Conservation (phyloP, 2,888 invertebrate genomes). For the Alloscopus bannaensis region DNA sequence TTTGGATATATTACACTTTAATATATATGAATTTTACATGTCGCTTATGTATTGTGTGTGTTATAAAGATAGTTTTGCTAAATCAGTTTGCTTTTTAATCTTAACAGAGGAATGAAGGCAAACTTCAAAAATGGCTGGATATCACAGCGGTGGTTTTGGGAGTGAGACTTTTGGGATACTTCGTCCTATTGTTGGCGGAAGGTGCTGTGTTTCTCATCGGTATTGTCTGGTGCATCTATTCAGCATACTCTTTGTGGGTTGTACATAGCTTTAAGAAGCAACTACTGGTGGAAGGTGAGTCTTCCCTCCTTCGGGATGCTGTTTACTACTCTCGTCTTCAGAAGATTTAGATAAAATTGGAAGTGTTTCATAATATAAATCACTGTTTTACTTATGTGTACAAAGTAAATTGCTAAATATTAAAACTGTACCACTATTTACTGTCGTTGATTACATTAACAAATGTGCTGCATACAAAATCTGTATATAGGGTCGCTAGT, state of each 20-base stretch:
- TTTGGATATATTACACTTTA: no score
- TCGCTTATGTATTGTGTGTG: not conserved
- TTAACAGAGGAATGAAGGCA: constrained; percentile 64
- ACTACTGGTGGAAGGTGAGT: constrained; percentile 33
- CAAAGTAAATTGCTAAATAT: no score
- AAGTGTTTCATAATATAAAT: no score
- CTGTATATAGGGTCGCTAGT: no score
- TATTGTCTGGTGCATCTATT: constrained; percentile 34
- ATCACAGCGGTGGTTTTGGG: constrained; percentile 53
- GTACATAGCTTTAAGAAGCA: constrained; percentile 40
- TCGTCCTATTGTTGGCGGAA: constrained; percentile 27
- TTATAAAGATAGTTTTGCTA: not conserved
- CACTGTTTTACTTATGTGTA: no score
- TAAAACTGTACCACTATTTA: no score
- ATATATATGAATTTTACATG: no score
- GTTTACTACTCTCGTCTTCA: constrained; percentile 24
- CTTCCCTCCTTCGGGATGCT: constrained; percentile 25
- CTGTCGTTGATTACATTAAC: no score
- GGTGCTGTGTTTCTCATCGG: constrained; percentile 41
- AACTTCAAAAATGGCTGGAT: constrained; percentile 61
- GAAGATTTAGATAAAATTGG: constrained; percentile 29
- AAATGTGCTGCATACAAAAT: no score
- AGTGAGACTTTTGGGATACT: constrained; percentile 51
- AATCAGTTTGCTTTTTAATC: constrained; percentile 26
- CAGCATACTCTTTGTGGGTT: constrained; percentile 48